Evolutionary conservation across 2,888 invertebrate species (phyloP).

Genomic region (Conchocele bisecta): DNA sequence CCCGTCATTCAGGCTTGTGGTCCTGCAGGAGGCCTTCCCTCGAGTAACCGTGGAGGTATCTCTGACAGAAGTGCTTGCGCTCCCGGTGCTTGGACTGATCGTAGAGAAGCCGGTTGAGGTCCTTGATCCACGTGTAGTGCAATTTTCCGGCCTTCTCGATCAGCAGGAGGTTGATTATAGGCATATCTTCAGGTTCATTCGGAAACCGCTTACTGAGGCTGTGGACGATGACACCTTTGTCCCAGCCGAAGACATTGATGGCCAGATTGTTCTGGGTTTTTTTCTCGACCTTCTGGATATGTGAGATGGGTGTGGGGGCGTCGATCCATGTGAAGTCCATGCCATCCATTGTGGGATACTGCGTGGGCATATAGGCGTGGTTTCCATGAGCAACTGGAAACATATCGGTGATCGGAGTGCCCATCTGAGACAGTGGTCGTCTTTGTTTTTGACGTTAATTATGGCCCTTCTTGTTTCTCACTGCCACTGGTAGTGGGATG

Average conservation of each 20-base stretch:
- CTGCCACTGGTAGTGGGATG: not conserved
- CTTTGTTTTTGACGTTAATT: too few species aligned
- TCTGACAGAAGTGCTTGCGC: slow-evolving; percentile 31
- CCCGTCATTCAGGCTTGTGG: slow-evolving; percentile 32
- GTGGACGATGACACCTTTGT: slow-evolving; percentile 18
- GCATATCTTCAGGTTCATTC: not conserved
- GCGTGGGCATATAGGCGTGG: too few species aligned
- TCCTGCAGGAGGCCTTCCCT: slow-evolving; percentile 24
- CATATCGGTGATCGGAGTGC: too few species aligned
- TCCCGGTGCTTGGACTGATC: not conserved
- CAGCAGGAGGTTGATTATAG: slow-evolving; percentile 21
- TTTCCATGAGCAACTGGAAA: not conserved
- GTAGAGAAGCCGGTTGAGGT: slow-evolving; percentile 15
- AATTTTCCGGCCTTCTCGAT: slow-evolving; percentile 29
- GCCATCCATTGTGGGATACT: too few species aligned
- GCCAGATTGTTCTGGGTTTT: slow-evolving; percentile 35
- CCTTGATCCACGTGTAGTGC: slow-evolving; percentile 39
- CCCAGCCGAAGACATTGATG: too few species aligned
- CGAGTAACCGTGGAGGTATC: slow-evolving; percentile 26
- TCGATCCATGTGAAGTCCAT: slow-evolving; percentile 28
- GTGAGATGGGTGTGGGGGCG: slow-evolving; percentile 18
- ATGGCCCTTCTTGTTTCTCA: not conserved
- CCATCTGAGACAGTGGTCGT: too few species aligned
- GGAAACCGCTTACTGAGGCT: not conserved
- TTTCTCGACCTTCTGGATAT: slow-evolving; percentile 14